Evolutionary conservation across 2,797 vertebrate genomes (phyloP).

Genomic region (Remorina albescens): DNA sequence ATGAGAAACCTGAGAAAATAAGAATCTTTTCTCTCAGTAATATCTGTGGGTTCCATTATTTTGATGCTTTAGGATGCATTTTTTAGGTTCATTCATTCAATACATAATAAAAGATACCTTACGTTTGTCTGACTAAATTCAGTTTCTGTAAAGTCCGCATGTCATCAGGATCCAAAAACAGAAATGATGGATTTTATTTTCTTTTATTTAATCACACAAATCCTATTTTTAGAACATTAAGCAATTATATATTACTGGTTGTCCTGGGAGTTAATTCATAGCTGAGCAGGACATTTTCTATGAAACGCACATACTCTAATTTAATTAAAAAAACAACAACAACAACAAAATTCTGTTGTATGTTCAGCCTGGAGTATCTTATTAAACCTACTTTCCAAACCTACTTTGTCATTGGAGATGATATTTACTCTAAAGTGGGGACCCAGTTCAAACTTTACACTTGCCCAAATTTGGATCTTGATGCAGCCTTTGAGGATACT

Average conservation of each 20-base stretch:
- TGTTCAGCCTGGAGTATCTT: conserved; percentile 21
- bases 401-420: not conserved
- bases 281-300: conserved; percentile 20
- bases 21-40: not conserved
- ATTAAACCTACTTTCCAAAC: conserved; percentile 17
- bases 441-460: conserved; percentile 8
- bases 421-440: conserved; percentile 3
- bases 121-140: not conserved
- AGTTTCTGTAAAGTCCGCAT: not conserved
- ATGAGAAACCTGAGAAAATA: not conserved
- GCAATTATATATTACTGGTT: not conserved
- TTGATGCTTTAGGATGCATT: not conserved
- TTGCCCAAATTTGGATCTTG: conserved; percentile 12
- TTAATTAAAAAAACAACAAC: no score
- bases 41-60: not conserved
- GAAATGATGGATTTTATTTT: not conserved
- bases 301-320: conserved; percentile 7
- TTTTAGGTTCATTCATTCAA: not conserved
- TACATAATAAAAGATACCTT: no score
- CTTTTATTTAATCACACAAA: not conserved
- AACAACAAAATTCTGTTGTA: not conserved
- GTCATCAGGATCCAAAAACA: not conserved
- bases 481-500: not conserved
- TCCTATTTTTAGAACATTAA: conserved; percentile 8
- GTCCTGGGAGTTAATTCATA: conserved; percentile 21